Evolutionary conservation across 2,113 vertebrate species (phyloP), one percentile per base, ranked within the genome.

Genomic region (Oryzias javanicus): DNA sequence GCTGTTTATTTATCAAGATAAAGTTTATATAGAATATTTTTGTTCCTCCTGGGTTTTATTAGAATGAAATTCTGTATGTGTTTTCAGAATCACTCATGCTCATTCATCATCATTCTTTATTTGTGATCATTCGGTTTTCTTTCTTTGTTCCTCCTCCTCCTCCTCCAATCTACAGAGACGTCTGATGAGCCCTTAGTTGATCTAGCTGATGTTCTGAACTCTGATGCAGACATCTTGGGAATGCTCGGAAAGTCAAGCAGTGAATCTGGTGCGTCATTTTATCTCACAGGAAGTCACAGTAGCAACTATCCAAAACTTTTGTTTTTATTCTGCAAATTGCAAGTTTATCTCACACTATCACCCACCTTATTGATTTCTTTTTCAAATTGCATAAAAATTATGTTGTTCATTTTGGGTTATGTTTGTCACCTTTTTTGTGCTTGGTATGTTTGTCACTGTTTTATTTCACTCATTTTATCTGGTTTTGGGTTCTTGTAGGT

Each of bases 401-500:
- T 66, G 75, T 69, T 58, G n/a, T 77, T 67, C 58, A 79, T 67
- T 35, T 67, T 84, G 14, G 47, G 6, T 76, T 84, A 81, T 60
- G 42, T 78, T 81, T 80, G 54, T 72, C 19, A 47, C 72, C 20
- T 50, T 76, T 83, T 74, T 84, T 85, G 57, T 76, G 70, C 81
- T 77, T 85, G 58, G 85, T 67, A 70, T 84, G 76, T 76, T 80
- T 35, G 70, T 68, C 74, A 82, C 83, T 79, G 79, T 93, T 92
- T 94, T 92, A 94, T 94, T 94, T 94, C 94, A 93, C 91, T 94
- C 94, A 88, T 96, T 93, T 94, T 94, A 79, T 88, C 86, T 93
- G 95, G 94, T 93, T 98, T 97, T 98, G 95, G 96, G 94, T 98
- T 83, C 94, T 92, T 94, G 91, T 98, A 98, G 97, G 96, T 99